Conservation (phyloP, 2,797 vertebrate species). For the Kryptolebias ocellatus region DNA sequence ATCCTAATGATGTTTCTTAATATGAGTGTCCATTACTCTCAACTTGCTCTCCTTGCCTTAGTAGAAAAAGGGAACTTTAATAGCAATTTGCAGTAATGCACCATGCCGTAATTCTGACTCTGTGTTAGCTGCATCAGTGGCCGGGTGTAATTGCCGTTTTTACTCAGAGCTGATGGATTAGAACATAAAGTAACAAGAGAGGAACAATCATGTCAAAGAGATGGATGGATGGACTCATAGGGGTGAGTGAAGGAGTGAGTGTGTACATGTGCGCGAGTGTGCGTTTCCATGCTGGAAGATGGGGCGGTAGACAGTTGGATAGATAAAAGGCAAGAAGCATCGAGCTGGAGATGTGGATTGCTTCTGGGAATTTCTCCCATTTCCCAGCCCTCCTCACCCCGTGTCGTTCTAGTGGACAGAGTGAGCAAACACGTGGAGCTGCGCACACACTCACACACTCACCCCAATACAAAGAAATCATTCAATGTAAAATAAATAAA, state of each 20-base stretch:
- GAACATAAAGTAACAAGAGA: constrained; percentile 89
- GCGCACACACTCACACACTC: background rate
- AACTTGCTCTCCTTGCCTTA: constrained; percentile 57
- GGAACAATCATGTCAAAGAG: constrained; percentile 87
- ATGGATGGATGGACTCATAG: constrained; percentile 74
- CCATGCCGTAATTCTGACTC: constrained; percentile 84
- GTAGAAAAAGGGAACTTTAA: constrained; percentile 79
- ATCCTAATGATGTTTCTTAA: constrained; percentile 78
- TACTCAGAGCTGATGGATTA: constrained; percentile 89
- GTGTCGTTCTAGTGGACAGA: constrained; percentile 60
- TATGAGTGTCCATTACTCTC: constrained; percentile 81
- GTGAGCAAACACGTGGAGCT: constrained; percentile 27
- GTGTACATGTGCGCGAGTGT: constrained; percentile 13
- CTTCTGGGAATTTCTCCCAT: constrained; percentile 75
- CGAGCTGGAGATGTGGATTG: constrained; percentile 70
- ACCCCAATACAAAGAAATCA: constrained; percentile 27
- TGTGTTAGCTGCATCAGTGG: constrained; percentile 82
- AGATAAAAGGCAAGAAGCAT: constrained; percentile 68
- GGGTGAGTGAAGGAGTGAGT: constrained; percentile 36
- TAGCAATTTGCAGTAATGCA: constrained; percentile 86
- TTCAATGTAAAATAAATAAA: constrained; percentile 45
- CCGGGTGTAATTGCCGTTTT: constrained; percentile 89
- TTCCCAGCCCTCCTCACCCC: constrained; percentile 54
- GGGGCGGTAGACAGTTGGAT: constrained; percentile 40
- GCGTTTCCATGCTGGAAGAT: constrained; percentile 10